Percentiles rank a stretch among this genome's conserved stretches.
Conservation (phyloP, 1,140 invertebrate genomes). For the Bursaphelenchus mucronatus region DNA sequence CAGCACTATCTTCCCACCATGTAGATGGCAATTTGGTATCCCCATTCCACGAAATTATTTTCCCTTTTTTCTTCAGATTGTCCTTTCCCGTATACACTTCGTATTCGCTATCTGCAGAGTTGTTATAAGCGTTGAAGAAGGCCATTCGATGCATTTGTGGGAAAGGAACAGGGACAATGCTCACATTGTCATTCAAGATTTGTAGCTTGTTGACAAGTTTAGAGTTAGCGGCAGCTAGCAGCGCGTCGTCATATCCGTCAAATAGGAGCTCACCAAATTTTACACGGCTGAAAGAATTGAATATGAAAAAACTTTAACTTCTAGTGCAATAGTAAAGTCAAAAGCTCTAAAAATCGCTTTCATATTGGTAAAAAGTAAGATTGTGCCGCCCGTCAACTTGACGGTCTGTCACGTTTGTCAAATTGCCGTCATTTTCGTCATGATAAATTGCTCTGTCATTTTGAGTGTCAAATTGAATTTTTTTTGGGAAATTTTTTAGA, state of each 20-base stretch:
- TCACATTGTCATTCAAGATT: slow-evolving; percentile 18
- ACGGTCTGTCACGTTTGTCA: too few species aligned
- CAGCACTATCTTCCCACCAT: slow-evolving; percentile 19
- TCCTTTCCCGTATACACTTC: slow-evolving; percentile 29
- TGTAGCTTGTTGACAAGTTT: slow-evolving; percentile 23
- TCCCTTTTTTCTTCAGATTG: slow-evolving; percentile 30
- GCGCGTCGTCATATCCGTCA: slow-evolving; percentile 34
- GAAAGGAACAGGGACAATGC: slow-evolving; percentile 33
- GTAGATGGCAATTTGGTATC: slow-evolving; percentile 1
- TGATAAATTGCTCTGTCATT: too few species aligned
- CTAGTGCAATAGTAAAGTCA: too few species aligned
- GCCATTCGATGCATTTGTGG: slow-evolving; percentile 28
- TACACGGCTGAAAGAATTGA: slow-evolving; percentile 17
- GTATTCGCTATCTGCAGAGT: slow-evolving; percentile 40
- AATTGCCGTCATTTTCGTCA: too few species aligned
- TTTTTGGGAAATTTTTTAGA: too few species aligned
- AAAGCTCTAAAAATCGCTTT: neutral
- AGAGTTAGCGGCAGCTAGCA: slow-evolving; percentile 30
- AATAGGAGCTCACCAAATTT: slow-evolving; percentile 31
- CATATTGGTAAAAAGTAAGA: neutral
- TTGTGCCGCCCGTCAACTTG: too few species aligned
- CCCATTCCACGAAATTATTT: slow-evolving; percentile 21
- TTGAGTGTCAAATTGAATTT: too few species aligned
- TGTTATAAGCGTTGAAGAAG: slow-evolving; percentile 38
- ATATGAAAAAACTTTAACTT: slow-evolving; percentile 3